phyloP scores from a whole-genome alignment of 37 sponge, comb jelly and placozoan genomes.

The Aplysina aerophoba region DNA sequence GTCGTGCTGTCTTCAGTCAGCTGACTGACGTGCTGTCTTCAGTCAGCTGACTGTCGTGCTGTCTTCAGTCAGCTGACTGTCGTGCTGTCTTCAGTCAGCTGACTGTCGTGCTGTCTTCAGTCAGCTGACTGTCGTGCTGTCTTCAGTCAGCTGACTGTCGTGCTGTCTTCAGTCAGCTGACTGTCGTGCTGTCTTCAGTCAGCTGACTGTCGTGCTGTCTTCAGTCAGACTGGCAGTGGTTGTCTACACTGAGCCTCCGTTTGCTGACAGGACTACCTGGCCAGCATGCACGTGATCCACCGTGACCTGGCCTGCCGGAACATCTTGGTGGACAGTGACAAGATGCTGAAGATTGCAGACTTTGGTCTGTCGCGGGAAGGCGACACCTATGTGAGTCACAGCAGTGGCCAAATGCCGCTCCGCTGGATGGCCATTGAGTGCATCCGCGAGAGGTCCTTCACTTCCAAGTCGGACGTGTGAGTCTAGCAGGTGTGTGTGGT shows the following conservation, averaged over 20 bases:
- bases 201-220: too few relatives aligned
- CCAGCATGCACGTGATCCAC: conserved; percentile 60
- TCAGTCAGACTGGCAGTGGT: too few relatives aligned
- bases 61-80: too few relatives aligned
- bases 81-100: too few relatives aligned
- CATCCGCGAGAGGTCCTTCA: conserved; percentile 52
- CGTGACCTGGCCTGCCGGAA: conserved; percentile 80
- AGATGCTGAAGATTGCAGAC: conserved; percentile 73
- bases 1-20: too few relatives aligned
- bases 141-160: too few relatives aligned
- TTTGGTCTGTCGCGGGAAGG: conserved; percentile 75
- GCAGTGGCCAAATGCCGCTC: conserved; percentile 59
- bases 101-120: too few relatives aligned
- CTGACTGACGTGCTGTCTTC: too few relatives aligned
- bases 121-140: too few relatives aligned
- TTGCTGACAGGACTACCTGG: conserved; percentile 53
- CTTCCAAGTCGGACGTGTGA: conserved; percentile 63
- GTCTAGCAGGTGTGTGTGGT: background rate
- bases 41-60: too few relatives aligned
- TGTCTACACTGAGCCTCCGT: background rate
- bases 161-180: too few relatives aligned
- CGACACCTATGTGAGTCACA: conserved; percentile 54
- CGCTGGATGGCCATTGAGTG: conserved; percentile 81
- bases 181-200: too few relatives aligned
- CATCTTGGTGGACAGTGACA: conserved; percentile 68